Evolutionary conservation across 2,888 invertebrate genomes (phyloP).

Genomic region (Toxonevra muliebris): DNA sequence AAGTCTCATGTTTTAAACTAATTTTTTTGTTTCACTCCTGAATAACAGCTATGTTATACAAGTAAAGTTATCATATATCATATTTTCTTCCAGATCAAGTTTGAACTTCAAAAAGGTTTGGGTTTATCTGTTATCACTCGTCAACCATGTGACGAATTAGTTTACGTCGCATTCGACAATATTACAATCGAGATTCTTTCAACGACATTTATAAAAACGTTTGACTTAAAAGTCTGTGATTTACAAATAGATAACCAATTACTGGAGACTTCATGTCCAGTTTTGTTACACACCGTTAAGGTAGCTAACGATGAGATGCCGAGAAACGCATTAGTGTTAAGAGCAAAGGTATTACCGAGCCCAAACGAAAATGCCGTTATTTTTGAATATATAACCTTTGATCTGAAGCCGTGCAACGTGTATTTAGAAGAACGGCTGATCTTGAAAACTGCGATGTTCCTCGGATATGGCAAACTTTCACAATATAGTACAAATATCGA

Average conservation of each 20-base stretch:
- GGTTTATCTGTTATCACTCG: conserved; percentile 82
- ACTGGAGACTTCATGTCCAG: conserved; percentile 84
- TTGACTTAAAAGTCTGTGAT: conserved; percentile 79
- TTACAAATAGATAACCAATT: conserved; percentile 92
- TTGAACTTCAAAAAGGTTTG: conserved; percentile 68
- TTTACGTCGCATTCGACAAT: conserved; percentile 76
- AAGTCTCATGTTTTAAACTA: not conserved
- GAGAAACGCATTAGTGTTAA: conserved; percentile 79
- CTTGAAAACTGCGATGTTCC: conserved; percentile 74
- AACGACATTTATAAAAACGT: conserved; percentile 68
- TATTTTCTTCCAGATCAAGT: conserved; percentile 68
- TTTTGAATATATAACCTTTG: conserved; percentile 85
- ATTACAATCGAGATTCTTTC: conserved; percentile 72
- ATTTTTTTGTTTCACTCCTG: not conserved
- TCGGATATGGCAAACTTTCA: conserved; percentile 71
- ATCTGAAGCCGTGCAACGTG: conserved; percentile 83
- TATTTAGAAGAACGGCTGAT: conserved; percentile 88
- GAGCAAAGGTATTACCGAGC: conserved; percentile 79
- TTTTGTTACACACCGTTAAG: conserved; percentile 79
- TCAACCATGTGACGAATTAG: conserved; percentile 80
- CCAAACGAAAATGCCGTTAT: conserved; percentile 84
- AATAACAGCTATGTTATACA: not conserved
- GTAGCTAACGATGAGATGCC: conserved; percentile 63
- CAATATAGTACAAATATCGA: conserved; percentile 75
- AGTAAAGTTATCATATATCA: not conserved